Conservation (phyloP, 2,888 invertebrate species). For the Ormyrus labotus region DNA sequence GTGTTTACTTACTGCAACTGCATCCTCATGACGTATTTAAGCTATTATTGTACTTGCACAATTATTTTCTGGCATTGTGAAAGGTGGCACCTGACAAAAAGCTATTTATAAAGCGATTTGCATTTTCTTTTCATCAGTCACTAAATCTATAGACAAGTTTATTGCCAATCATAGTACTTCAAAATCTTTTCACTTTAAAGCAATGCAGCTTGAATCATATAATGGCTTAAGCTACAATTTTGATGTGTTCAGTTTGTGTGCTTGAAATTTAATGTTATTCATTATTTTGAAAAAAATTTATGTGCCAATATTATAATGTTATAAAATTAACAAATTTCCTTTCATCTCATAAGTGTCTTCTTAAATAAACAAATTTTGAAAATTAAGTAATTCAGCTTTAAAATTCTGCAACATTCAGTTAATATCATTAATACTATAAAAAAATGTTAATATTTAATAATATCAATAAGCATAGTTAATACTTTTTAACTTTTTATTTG, state of each 20-base stretch:
- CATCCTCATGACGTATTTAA: conserved; percentile 55
- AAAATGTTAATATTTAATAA: too few species aligned
- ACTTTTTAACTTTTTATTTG: neutral
- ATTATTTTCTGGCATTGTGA: conserved; percentile 49
- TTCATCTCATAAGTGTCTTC: neutral
- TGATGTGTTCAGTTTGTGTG: too few species aligned
- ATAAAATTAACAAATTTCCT: neutral
- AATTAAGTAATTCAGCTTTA: too few species aligned
- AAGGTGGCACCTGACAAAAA: conserved; percentile 47
- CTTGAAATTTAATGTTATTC: too few species aligned
- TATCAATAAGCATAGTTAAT: neutral
- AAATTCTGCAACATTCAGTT: too few species aligned
- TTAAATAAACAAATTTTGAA: too few species aligned
- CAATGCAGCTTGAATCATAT: neutral
- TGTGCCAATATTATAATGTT: too few species aligned
- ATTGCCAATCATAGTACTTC: conserved; percentile 19
- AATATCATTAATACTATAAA: too few species aligned
- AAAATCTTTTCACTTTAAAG: neutral
- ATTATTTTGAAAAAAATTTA: too few species aligned
- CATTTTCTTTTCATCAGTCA: conserved; percentile 48
- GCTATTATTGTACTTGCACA: conserved; percentile 54
- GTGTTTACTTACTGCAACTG: conserved; percentile 57
- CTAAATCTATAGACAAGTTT: conserved; percentile 20
- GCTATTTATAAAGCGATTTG: conserved; percentile 42
- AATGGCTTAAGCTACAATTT: conserved; percentile 28